Evolutionary conservation across 2,888 invertebrate species (phyloP).

Genomic region (Asteroscopus sphinx): DNA sequence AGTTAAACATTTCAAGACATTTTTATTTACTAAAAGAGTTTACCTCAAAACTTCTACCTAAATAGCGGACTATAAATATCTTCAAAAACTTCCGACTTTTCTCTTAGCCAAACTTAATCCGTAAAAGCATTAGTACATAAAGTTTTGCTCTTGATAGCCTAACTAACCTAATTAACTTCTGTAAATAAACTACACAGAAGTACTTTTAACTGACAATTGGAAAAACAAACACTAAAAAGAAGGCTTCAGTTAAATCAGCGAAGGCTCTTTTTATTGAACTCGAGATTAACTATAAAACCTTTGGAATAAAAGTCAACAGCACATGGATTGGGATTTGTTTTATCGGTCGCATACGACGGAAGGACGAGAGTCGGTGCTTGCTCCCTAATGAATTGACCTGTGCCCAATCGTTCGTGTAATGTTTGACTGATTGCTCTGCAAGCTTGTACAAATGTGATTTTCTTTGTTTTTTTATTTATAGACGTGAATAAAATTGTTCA

Average conservation of each 20-base stretch:
- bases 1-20: too few relatives aligned
- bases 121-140: slow-evolving; percentile 24
- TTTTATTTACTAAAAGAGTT: too few relatives aligned
- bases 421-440: slow-evolving; percentile 53
- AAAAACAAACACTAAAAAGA: slow-evolving; percentile 19
- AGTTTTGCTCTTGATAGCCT: slow-evolving; percentile 33
- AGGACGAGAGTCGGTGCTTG: slow-evolving; percentile 46
- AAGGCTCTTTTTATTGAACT: slow-evolving; percentile 28
- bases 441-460: slow-evolving; percentile 32
- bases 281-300: slow-evolving; percentile 40
- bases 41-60: neutral
- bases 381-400: slow-evolving; percentile 68
- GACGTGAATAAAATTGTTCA: slow-evolving; percentile 2
- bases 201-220: slow-evolving; percentile 20
- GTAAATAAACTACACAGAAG: slow-evolving; percentile 27
- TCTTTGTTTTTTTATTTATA: slow-evolving; percentile 30
- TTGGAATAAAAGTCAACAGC: slow-evolving; percentile 57
- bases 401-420: slow-evolving; percentile 61
- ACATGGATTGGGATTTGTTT: slow-evolving; percentile 55
- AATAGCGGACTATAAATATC: slow-evolving; percentile 6
- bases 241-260: slow-evolving; percentile 24
- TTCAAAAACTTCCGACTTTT: slow-evolving; percentile 1
- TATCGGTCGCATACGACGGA: slow-evolving; percentile 49
- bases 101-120: slow-evolving; percentile 20
- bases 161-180: slow-evolving; percentile 40